phyloP scores from a whole-genome alignment of 1,140 invertebrate species.

The Sitodiplosis mosellana region DNA sequence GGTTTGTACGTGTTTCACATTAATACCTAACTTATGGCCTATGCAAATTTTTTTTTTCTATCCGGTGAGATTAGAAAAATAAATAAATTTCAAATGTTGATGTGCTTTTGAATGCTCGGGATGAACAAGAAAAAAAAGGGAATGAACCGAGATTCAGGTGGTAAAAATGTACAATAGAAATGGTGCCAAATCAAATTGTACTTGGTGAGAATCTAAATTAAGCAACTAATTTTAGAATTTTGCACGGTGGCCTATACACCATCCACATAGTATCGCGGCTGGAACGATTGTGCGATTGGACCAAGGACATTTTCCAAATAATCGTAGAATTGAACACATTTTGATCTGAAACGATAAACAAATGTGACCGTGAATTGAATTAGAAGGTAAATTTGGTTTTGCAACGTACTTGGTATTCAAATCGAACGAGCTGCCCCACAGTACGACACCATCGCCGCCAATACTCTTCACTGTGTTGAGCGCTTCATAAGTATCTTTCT shows the following conservation, averaged over 20 bases:
- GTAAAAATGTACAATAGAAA: too few species aligned
- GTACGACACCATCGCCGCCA: conserved; percentile 38
- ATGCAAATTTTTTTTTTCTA: too few species aligned
- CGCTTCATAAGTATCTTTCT: conserved; percentile 35
- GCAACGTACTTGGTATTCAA: conserved; percentile 29
- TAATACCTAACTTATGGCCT: too few species aligned
- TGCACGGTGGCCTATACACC: background rate
- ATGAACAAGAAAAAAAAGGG: too few species aligned
- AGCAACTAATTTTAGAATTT: too few species aligned
- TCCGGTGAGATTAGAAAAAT: too few species aligned
- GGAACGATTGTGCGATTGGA: conserved; percentile 24
- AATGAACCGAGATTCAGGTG: too few species aligned
- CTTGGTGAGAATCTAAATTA: too few species aligned
- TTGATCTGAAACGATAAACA: conserved; percentile 20
- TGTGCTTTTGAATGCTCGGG: too few species aligned
- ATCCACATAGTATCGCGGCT: background rate
- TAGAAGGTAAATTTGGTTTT: background rate
- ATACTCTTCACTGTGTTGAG: conserved; percentile 32
- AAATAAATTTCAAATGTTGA: too few species aligned
- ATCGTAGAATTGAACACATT: conserved; percentile 35
- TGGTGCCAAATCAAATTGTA: too few species aligned
- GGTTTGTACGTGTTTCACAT: too few species aligned
- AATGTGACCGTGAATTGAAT: background rate
- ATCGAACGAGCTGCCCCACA: conserved; percentile 57
- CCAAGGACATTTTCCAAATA: conserved; percentile 41